These are phyloP conservation scores for Phyllostomus hastatus DNA, from an alignment of 2,113 vertebrate species.

Conservation along the genomic window DNA sequence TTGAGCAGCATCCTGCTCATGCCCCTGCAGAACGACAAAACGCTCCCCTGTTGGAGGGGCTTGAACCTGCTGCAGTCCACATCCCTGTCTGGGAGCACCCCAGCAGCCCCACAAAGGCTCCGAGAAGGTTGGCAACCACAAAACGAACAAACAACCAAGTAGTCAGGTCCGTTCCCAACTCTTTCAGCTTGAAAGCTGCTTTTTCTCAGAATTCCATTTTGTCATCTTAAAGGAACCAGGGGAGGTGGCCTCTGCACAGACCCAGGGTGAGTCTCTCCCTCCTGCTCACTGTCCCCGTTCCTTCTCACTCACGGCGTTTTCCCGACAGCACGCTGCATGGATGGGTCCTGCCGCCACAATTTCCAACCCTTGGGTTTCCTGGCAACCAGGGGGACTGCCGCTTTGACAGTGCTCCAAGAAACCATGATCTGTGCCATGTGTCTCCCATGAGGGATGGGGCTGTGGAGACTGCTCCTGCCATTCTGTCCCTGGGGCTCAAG, in stretches of 20 bases:
- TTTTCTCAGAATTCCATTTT: background rate
- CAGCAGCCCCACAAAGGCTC: constrained; percentile 1
- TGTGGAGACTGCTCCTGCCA: background rate
- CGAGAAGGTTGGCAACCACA: background rate
- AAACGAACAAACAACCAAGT: background rate
- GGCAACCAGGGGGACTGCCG: constrained; percentile 1
- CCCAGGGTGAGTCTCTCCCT: constrained; percentile 65
- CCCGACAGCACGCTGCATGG: constrained; percentile 56
- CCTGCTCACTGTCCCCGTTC: constrained; percentile 48
- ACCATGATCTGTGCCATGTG: background rate
- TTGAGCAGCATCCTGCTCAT: background rate
- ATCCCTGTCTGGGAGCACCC: background rate
- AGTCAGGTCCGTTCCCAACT: background rate
- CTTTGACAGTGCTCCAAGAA: constrained; percentile 13
- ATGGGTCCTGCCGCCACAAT: background rate
- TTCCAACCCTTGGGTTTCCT: constrained; percentile 32
- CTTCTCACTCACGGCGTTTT: constrained; percentile 62
- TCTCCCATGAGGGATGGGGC: background rate
- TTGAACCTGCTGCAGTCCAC: background rate
- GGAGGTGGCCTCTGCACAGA: constrained; percentile 64
- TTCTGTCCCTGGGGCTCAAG: background rate
- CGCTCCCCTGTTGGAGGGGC: accelerated
- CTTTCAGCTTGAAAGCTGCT: background rate
- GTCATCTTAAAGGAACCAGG: background rate
- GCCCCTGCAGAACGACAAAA: accelerated